Conservation (phyloP, 2,113 vertebrate species). For the Crotalus viridis region DNA sequence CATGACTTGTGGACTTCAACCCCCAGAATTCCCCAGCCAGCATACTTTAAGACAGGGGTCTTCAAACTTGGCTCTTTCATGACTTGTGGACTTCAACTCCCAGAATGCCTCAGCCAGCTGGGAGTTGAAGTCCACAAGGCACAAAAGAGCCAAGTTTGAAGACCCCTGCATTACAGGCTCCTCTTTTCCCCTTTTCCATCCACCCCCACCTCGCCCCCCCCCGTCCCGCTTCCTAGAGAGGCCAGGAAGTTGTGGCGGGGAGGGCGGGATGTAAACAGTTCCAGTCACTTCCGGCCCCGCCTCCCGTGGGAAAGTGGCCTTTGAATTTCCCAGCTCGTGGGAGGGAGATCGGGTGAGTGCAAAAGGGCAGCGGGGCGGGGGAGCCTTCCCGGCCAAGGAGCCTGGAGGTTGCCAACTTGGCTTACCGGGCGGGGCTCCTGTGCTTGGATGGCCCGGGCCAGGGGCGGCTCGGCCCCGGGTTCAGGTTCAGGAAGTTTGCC, state of each 20-base stretch:
- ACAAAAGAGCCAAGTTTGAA: too few relatives aligned
- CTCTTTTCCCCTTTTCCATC: not conserved
- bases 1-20: too few relatives aligned
- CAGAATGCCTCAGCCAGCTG: too few relatives aligned
- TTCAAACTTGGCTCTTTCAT: too few relatives aligned
- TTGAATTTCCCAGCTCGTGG: constrained; percentile 28
- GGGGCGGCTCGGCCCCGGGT: too few relatives aligned
- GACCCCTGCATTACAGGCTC: not conserved
- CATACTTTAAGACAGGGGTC: too few relatives aligned
- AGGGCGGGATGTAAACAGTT: constrained; percentile 26
- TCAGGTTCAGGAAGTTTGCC: not conserved
- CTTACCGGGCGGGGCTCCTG: not conserved
- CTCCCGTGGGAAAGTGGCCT: constrained; percentile 26
- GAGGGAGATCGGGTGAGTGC: constrained; percentile 6
- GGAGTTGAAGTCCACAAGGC: too few relatives aligned
- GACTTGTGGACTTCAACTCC: too few relatives aligned
- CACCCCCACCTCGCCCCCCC: fast-evolving
- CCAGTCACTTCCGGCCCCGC: constrained; percentile 17
- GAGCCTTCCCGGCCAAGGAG: too few relatives aligned
- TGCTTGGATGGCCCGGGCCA: not conserved
- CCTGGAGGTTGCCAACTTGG: not conserved
- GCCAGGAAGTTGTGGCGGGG: not conserved
- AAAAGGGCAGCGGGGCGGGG: not conserved
- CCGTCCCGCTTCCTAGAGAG: not conserved
- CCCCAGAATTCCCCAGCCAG: too few relatives aligned